Evolutionary conservation across 1,140 invertebrate species (phyloP), one percentile per base, ranked within the genome.

Genomic region (Drosophila pachea): DNA sequence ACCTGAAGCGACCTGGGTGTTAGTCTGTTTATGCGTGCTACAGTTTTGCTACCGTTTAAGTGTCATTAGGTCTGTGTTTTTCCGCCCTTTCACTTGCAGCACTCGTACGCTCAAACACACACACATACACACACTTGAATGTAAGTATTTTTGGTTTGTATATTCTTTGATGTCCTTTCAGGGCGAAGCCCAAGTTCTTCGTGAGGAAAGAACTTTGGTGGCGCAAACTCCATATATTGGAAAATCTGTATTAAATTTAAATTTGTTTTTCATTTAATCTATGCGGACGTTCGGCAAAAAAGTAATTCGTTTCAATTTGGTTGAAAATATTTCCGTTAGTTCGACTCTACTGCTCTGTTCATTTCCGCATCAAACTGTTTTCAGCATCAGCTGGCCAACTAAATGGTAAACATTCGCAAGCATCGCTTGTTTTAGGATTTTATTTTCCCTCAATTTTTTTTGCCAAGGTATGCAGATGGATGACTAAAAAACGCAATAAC

Each of bases 331-430:
- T 35, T 40, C 31, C 14, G 38, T 33, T 22, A 16, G 52, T 52
- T 22, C 32, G 38, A 50, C 49, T 22, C 22, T 55, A 31, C n/a
- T 59, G 9, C 47, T 38, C 66, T 68, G 79, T 83, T 83, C 61
- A 76, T 78, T 78, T 75, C 64, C 40, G 64, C 77, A 84, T 69
- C 75, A 84, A 83, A 78, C 78, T 84, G 79, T 78, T 84, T 78
- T 78, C 75, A 55, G 66, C 63, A 76, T 73, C 73, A 64, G 68
- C 73, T 31, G 8, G 36, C 60, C 68, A 66, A 78, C 75, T 78
- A 73, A 83, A 75, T 75, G 78, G 79, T 83, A 78, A 83, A 83
- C 79, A 83, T 83, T 78, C 75, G 78, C 78, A 72, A 50, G 75
- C 65, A 73, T 74, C 78, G 77, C 59, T 54, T 74, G 72, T 69